Percentiles rank a stretch among this genome's conserved stretches.
Conservation (phyloP, 37 sponge, comb jelly and placozoan genomes). For the Aplysina aerophoba region DNA sequence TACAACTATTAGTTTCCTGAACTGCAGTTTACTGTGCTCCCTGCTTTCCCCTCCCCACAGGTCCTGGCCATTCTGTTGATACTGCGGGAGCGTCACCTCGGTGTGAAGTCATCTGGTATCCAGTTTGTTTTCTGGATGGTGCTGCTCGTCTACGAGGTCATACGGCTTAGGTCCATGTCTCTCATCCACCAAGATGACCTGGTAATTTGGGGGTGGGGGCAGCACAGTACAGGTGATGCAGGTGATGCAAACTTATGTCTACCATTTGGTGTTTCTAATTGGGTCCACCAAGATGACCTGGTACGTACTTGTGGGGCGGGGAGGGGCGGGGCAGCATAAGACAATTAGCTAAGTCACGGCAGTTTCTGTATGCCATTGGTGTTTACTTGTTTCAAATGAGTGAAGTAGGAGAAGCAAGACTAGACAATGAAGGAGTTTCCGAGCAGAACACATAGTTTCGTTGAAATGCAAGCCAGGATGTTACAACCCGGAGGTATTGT, state of each 20-base stretch:
- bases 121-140: slow-evolving; percentile 75
- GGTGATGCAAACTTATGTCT: not conserved
- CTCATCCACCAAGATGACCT: slow-evolving; percentile 55
- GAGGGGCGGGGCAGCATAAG: too few species aligned
- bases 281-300: slow-evolving; percentile 40
- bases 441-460: too few species aligned
- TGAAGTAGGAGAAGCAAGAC: too few species aligned
- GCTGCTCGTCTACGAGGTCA: slow-evolving; percentile 56
- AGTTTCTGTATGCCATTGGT: too few species aligned
- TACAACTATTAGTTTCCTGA: not conserved
- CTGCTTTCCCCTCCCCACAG: not conserved
- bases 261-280: not conserved
- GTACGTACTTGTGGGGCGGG: not conserved
- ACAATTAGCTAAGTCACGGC: too few species aligned
- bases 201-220: not conserved
- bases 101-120: slow-evolving; percentile 68
- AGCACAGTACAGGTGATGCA: not conserved
- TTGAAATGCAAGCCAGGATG: too few species aligned
- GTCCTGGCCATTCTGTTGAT: slow-evolving; percentile 54
- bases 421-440: too few species aligned
- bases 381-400: too few species aligned
- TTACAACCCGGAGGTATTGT: too few species aligned
- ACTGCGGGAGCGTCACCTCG: slow-evolving; percentile 36
- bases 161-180: slow-evolving; percentile 60
- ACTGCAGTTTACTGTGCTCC: too few species aligned